Percentiles rank a stretch among this genome's conserved stretches.
Conservation (phyloP, 2,888 invertebrate species). For the Pollenia angustigena region DNA sequence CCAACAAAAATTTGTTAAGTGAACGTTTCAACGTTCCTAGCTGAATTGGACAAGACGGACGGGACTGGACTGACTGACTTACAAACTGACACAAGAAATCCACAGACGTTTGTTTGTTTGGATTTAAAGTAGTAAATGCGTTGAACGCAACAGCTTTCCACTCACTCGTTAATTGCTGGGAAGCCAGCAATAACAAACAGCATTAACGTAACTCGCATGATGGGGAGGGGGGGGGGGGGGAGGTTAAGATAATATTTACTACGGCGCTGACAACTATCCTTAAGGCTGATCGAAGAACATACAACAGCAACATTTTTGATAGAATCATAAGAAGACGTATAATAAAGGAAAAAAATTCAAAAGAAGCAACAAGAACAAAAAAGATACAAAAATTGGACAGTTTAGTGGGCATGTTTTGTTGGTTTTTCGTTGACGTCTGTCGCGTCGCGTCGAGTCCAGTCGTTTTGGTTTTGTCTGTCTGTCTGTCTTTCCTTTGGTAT, state of each 20-base stretch:
- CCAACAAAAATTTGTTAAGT: conserved; percentile 57
- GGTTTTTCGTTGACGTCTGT: conserved; percentile 76
- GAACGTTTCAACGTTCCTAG: conserved; percentile 42
- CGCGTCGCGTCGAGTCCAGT: conserved; percentile 70
- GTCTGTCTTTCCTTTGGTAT: conserved; percentile 43
- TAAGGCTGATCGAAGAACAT: conserved; percentile 53
- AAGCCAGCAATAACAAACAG: conserved; percentile 26
- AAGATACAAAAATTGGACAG: conserved; percentile 58
- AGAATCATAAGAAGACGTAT: conserved; percentile 64
- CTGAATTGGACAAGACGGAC: conserved; percentile 31
- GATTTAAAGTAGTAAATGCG: conserved; percentile 68
- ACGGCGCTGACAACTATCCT: conserved; percentile 56
- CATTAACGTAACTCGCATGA: not conserved
- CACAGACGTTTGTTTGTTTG: conserved; percentile 60
- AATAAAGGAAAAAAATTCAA: conserved; percentile 48
- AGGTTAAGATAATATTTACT: conserved; percentile 47
- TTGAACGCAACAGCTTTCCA: conserved; percentile 73
- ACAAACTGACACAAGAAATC: conserved; percentile 25
- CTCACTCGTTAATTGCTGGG: conserved; percentile 69
- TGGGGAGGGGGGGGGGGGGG: not conserved
- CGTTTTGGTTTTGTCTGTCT: conserved; percentile 56
- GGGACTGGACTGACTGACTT: not conserved
- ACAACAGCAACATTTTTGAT: conserved; percentile 67
- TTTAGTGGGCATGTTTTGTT: conserved; percentile 76
- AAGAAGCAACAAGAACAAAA: conserved; percentile 32